phyloP scores from a whole-genome alignment of 2,113 vertebrate species.

The Eulacestoma nigropectus region DNA sequence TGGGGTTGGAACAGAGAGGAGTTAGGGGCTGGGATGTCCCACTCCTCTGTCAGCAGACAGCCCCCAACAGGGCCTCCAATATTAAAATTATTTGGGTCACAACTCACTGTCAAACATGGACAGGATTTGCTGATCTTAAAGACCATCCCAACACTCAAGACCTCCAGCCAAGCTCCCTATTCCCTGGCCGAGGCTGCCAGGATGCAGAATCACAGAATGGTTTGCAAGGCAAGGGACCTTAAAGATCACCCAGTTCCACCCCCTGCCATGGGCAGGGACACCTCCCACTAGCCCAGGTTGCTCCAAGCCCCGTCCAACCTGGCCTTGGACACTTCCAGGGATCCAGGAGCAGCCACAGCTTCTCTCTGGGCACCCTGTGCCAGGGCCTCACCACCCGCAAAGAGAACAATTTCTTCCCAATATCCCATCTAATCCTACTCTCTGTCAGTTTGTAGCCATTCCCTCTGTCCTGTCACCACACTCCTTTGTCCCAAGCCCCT shows the following conservation, averaged over 20 bases:
- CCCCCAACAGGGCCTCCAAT: neutral
- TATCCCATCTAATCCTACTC: neutral
- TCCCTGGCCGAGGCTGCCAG: neutral
- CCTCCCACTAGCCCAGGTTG: neutral
- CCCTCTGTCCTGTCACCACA: neutral
- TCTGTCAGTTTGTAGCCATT: neutral
- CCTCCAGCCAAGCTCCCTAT: neutral
- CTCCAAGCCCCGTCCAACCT: rapidly evolving
- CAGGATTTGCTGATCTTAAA: neutral
- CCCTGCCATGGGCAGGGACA: neutral
- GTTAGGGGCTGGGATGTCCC: neutral
- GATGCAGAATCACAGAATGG: rapidly evolving
- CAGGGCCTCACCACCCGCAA: rapidly evolving
- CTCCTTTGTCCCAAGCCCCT: neutral
- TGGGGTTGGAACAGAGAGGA: conserved; percentile 28
- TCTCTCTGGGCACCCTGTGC: neutral
- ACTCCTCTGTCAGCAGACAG: neutral
- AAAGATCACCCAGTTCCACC: neutral
- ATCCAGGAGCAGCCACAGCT: neutral
- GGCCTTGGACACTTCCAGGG: neutral
- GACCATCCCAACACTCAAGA: neutral
- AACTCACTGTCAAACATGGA: rapidly evolving
- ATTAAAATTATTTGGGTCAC: neutral
- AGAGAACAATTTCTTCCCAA: neutral
- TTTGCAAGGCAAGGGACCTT: neutral